A percentile compares a stretch with the other conserved stretches of the same genome.
Evolutionary conservation across 1,140 invertebrate species (phyloP).

Genomic region (Schlechtendalia chinensis): DNA sequence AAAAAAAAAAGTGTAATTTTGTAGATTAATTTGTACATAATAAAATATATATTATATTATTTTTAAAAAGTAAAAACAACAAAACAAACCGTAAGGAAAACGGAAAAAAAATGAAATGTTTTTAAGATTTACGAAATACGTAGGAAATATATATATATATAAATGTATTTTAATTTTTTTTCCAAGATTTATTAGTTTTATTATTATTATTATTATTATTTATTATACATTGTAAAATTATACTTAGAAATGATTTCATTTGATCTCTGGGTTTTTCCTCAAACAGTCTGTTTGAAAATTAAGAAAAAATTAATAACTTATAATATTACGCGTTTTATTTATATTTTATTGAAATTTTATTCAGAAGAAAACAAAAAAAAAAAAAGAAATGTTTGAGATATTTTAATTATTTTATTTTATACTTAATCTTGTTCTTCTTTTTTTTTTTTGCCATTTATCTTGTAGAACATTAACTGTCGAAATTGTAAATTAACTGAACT

Average conservation of each 20-base stretch:
- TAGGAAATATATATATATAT: conserved; percentile 22
- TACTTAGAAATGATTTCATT: conserved; percentile 49
- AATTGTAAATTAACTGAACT: background rate
- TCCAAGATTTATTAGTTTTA: conserved; percentile 39
- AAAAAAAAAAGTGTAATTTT: conserved; percentile 23
- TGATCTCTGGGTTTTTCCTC: conserved; percentile 46
- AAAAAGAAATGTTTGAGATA: conserved; percentile 1
- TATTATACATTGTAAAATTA: conserved; percentile 41
- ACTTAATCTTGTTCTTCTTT: conserved; percentile 4
- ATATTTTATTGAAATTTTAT: conserved; percentile 47
- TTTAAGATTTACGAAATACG: conserved; percentile 38
- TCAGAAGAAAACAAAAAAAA: background rate
- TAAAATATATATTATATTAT: conserved; percentile 42
- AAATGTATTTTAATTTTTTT: conserved; percentile 30
- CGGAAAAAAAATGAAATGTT: background rate
- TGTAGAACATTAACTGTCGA: background rate
- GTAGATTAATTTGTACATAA: conserved; percentile 48
- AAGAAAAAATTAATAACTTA: conserved; percentile 8
- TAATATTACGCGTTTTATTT: conserved; percentile 42
- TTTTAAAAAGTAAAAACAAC: conserved; percentile 29
- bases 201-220: no score
- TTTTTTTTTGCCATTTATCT: background rate
- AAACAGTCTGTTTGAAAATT: conserved; percentile 42
- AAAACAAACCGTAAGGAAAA: background rate
- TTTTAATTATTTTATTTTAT: conserved; percentile 45